Evolutionary conservation across 2,113 vertebrate genomes (phyloP).

Genomic region (Lagopus muta): DNA sequence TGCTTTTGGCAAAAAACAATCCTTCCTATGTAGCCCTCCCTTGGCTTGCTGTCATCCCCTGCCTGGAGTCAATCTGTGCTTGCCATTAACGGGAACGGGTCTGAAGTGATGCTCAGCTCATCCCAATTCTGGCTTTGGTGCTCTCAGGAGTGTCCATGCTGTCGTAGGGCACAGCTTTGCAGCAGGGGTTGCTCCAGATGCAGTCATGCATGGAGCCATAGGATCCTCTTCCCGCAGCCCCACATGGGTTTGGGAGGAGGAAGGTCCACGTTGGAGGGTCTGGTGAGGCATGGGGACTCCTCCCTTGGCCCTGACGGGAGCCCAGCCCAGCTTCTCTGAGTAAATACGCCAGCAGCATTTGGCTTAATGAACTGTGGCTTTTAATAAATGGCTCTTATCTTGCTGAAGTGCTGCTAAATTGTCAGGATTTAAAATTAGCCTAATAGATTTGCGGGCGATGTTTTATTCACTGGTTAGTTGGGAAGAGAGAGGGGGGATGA

Average conservation of each 20-base stretch:
- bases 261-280: not conserved
- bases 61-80: not conserved
- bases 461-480: conserved; percentile 78
- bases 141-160: rapidly evolving
- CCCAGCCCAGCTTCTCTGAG: conserved; percentile 62
- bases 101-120: rapidly evolving
- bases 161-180: rapidly evolving
- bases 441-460: conserved; percentile 81
- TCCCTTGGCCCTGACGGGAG: not conserved
- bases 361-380: conserved; percentile 85
- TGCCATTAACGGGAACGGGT: rapidly evolving
- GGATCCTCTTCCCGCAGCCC: not conserved
- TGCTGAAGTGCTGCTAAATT: conserved; percentile 81
- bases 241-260: rapidly evolving
- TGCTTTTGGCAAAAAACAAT: not conserved
- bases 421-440: conserved; percentile 84
- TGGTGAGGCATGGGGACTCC: not conserved
- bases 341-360: conserved; percentile 79
- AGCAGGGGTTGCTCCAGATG: not conserved
- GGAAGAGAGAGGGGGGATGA: conserved; percentile 52
- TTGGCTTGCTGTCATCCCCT: not conserved
- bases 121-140: rapidly evolving
- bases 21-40: not conserved
- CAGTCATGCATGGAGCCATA: rapidly evolving
- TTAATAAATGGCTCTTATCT: conserved; percentile 85